Base-by-base conservation (phyloP, 2,888 invertebrate species). In the Hofmannophila pseudospretella region DNA sequence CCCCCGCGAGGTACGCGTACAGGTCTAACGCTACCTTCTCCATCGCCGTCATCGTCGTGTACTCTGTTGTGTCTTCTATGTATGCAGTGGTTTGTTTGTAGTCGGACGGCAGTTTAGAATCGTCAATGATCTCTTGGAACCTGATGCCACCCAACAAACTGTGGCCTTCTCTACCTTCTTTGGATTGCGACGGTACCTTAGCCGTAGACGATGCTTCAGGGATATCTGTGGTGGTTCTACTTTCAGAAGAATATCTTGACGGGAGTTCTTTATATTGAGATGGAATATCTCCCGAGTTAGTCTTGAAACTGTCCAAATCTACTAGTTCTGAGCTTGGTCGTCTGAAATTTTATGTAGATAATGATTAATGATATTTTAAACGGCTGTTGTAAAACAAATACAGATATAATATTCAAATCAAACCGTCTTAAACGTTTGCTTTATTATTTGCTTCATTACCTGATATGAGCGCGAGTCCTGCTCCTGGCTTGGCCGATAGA, bases 11-110 rank as follows among this genome's bases (percentile, higher is more conserved):
- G 54, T 94, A 93, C 0, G 95, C 95, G 60, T 95, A 95, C 31
- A 95, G 80, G 55, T 95, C 95, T 8, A 94, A 81, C 7, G 95
- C 95, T 0, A 93, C 93, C 77, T 95, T 94, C 61, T 94, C 93
- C 92, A 93, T 94, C 0, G 90, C 89, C 0, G 91, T 89, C 71
- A 90, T 90, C 7, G 89, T 89, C 1, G 91, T 91, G 20, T 92
- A 90, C 16, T 91, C 91, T 2, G 89, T 90, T 4, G 85, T 85
- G 8, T 85, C 85, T 42, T 78, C 78, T 35, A 81, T 85, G 36
- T 71, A 76, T 1, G 79, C 59, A 0, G 80, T 84, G 1, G 82
- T 81, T 34, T 65, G 71, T 38, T 80, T 80, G 45, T 80, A 82
- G 39, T 80, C 84, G 0, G 74, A 27, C 3, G 82, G 79, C 20